These are phyloP conservation scores for Loxodonta africana DNA, from an alignment of 2,113 vertebrate species.

Conservation along the genomic window DNA sequence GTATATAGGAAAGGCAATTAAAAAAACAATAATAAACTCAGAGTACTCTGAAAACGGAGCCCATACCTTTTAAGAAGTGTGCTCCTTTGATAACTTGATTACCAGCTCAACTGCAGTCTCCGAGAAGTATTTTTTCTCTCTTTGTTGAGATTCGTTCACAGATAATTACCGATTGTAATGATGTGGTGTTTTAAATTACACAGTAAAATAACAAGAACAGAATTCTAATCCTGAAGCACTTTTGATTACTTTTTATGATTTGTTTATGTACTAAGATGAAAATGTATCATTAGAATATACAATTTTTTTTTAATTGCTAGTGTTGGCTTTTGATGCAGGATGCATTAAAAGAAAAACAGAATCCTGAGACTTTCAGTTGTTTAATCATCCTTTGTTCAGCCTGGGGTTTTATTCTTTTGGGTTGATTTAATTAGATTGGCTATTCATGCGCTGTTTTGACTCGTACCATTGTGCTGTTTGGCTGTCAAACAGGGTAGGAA, in stretches of 20 bases:
- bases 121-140: background rate
- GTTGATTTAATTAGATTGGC: background rate
- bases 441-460: background rate
- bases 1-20: background rate
- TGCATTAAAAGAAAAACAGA: background rate
- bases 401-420: background rate
- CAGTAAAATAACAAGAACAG: background rate
- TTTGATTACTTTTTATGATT: background rate
- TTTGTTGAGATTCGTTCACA: constrained; percentile 56
- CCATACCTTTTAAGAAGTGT: background rate
- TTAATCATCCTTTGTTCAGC: background rate
- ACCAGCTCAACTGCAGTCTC: background rate
- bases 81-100: background rate
- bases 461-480: background rate
- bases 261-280: background rate
- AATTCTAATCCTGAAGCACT: background rate
- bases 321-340: background rate
- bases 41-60: background rate
- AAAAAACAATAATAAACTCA: background rate
- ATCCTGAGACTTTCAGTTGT: background rate
- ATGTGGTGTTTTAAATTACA: constrained; percentile 58
- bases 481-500: background rate
- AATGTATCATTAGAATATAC: background rate
- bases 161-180: constrained; percentile 48
- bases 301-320: background rate